A percentile compares a stretch with the other conserved stretches of the same genome.
phyloP scores from a whole-genome alignment of 2,888 invertebrate species.

The Cataglyphis altisquamis region DNA sequence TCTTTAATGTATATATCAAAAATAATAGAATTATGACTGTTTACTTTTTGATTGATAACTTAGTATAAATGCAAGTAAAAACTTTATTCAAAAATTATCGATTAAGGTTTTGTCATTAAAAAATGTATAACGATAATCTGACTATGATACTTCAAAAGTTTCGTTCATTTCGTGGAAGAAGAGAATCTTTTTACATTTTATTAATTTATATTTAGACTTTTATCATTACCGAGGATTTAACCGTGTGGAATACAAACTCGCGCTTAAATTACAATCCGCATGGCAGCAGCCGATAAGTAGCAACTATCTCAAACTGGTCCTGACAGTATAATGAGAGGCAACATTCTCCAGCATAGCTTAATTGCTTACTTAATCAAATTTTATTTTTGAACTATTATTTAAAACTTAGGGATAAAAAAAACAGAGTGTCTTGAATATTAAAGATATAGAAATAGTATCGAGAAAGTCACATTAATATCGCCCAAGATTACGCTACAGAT shows the following conservation, averaged over 20 bases:
- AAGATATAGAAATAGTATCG: not conserved
- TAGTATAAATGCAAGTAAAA: not conserved
- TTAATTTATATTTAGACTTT: constrained; percentile 45
- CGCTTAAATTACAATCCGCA: constrained; percentile 58
- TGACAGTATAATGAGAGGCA: constrained; percentile 62
- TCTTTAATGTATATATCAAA: not conserved
- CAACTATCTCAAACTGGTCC: constrained; percentile 59
- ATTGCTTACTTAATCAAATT: constrained; percentile 54
- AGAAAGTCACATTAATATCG: not conserved
- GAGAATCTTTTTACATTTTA: not conserved
- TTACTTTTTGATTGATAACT: not conserved
- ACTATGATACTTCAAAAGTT: not conserved
- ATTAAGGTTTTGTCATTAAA: not conserved
- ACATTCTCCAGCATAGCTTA: constrained; percentile 57
- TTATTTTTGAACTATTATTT: not conserved
- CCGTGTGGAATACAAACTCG: constrained; percentile 32
- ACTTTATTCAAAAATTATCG: not conserved
- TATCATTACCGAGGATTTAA: constrained; percentile 48
- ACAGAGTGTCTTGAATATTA: not conserved
- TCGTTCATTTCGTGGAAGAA: not conserved
- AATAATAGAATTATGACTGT: not conserved
- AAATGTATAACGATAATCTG: not conserved
- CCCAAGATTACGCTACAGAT: no score
- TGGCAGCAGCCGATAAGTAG: constrained; percentile 66
- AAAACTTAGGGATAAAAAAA: not conserved